Evolutionary conservation across 2,888 invertebrate species (phyloP).

Genomic region (Caenorhabditis sinica): DNA sequence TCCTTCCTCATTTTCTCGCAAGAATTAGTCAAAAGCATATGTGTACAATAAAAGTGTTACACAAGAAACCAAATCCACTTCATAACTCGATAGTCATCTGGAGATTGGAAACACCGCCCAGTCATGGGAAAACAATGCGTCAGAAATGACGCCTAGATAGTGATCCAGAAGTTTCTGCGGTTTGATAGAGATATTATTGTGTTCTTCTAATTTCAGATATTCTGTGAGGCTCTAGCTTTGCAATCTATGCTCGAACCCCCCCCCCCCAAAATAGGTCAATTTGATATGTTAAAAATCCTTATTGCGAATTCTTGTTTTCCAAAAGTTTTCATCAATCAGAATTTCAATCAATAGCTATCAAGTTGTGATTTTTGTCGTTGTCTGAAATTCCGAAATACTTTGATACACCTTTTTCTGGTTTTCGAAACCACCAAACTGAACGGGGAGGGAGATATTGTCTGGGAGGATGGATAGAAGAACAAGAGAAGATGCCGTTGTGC

Average conservation of each 20-base stretch:
- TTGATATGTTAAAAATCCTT: too few species aligned
- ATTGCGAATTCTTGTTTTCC: too few species aligned
- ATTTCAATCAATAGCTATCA: too few species aligned
- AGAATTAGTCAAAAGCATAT: conserved; percentile 60
- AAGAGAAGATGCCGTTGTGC: conserved; percentile 42
- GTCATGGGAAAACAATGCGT: conserved; percentile 36
- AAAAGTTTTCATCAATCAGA: too few species aligned
- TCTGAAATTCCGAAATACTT: not conserved
- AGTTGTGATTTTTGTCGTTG: conserved; percentile 1
- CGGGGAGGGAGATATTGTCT: conserved; percentile 27
- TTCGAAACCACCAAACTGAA: conserved; percentile 25
- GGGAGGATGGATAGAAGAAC: conserved; percentile 17
- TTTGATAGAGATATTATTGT: too few species aligned
- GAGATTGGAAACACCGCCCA: conserved; percentile 34
- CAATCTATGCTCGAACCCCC: too few species aligned
- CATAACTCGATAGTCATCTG: conserved; percentile 63
- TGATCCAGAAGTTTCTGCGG: conserved; percentile 1
- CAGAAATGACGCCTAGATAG: not conserved
- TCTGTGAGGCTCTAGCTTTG: too few species aligned
- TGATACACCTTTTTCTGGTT: conserved; percentile 13
- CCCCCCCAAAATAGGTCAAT: too few species aligned
- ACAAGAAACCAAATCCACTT: conserved; percentile 52
- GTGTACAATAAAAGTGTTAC: conserved; percentile 59
- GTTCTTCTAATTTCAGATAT: too few species aligned
- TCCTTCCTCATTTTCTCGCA: conserved; percentile 25